Percentiles rank a stretch among this genome's conserved stretches.
Conservation (phyloP, 2,888 invertebrate genomes). For the Danaus chrysippus region DNA sequence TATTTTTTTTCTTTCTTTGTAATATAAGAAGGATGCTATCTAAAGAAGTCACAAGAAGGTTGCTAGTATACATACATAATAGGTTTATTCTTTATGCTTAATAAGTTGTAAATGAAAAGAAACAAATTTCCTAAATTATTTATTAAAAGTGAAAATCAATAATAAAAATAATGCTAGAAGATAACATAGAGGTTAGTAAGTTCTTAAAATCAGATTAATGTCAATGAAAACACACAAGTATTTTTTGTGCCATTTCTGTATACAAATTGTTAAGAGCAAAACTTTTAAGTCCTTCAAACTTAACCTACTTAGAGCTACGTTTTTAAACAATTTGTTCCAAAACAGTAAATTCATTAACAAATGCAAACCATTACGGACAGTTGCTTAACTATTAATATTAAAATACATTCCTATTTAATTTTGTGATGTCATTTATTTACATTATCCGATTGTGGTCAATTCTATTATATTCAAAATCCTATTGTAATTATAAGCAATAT, state of each 20-base stretch:
- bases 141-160: slow-evolving; percentile 74
- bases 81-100: neutral
- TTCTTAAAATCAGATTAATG: slow-evolving; percentile 54
- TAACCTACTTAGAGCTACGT: slow-evolving; percentile 39
- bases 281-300: slow-evolving; percentile 32
- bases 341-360: slow-evolving; percentile 61
- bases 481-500: neutral
- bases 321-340: slow-evolving; percentile 62
- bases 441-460: slow-evolving; percentile 42
- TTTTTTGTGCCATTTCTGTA: slow-evolving; percentile 30
- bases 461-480: slow-evolving; percentile 10
- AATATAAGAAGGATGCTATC: no score
- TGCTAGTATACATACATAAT: no score
- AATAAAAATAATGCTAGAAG: slow-evolving; percentile 65
- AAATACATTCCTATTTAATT: slow-evolving; percentile 35
- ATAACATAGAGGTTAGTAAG: slow-evolving; percentile 59
- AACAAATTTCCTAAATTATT: slow-evolving; percentile 55
- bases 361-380: slow-evolving; percentile 45
- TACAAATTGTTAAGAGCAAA: slow-evolving; percentile 28
- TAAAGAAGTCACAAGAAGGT: no score
- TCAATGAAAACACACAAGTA: slow-evolving; percentile 52
- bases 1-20: no score
- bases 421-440: slow-evolving; percentile 71
- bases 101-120: slow-evolving; percentile 22
- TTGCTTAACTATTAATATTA: slow-evolving; percentile 42